These are phyloP conservation scores for Pentalonia nigronervosa DNA, from an alignment of 1,140 invertebrate genomes.

Conservation along the genomic window DNA sequence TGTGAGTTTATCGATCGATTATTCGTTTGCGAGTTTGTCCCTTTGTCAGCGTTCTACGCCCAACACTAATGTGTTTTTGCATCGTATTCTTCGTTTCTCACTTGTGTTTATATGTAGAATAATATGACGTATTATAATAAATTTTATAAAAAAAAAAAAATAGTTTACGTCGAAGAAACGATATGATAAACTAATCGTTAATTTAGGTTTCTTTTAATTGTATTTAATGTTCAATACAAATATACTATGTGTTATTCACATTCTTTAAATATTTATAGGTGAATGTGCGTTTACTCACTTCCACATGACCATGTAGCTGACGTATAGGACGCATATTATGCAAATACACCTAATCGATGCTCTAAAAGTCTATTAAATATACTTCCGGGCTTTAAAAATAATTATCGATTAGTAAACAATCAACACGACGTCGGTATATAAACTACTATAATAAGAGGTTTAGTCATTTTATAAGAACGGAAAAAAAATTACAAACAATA, in stretches of 20 bases:
- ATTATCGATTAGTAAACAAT: neutral
- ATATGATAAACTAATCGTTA: neutral
- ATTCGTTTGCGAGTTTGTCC: neutral
- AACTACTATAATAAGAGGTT: neutral
- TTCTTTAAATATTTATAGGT: neutral
- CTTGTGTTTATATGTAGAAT: neutral
- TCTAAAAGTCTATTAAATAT: neutral
- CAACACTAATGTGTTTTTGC: neutral
- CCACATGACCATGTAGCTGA: neutral
- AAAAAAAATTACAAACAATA: neutral
- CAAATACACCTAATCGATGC: neutral
- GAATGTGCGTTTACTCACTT: neutral
- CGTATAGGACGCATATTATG: neutral
- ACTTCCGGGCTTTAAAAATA: constrained; percentile 11
- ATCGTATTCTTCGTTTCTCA: neutral
- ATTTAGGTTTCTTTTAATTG: neutral
- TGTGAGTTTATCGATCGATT: neutral
- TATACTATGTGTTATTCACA: neutral
- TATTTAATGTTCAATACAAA: neutral
- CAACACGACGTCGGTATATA: neutral
- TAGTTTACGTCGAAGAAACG: neutral
- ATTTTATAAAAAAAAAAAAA: neutral
- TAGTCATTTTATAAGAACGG: neutral
- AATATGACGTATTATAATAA: no score
- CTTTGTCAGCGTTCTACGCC: no score